phyloP scores from a whole-genome alignment of 2,888 invertebrate genomes.

The Drosophila mimetica region DNA sequence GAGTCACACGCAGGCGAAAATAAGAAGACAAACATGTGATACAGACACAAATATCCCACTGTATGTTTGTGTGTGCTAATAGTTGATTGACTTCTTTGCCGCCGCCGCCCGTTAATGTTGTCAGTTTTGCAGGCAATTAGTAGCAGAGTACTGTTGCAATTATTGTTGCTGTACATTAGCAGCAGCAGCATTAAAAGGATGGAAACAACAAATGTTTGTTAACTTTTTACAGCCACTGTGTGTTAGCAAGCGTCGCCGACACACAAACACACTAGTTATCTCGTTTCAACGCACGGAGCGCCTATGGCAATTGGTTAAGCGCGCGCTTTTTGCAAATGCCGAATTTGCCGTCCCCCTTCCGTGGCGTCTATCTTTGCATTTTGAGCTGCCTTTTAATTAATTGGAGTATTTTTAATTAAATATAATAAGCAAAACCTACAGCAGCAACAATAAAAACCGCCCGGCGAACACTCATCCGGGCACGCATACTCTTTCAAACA shows the following conservation, averaged over 20 bases:
- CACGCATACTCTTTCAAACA: slow-evolving; percentile 26
- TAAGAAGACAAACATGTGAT: slow-evolving; percentile 81
- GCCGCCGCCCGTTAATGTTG: slow-evolving; percentile 49
- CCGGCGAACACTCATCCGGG: slow-evolving; percentile 48
- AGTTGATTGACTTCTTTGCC: slow-evolving; percentile 78
- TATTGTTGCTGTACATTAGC: slow-evolving; percentile 32
- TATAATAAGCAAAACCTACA: slow-evolving; percentile 36
- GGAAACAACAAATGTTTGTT: slow-evolving; percentile 23
- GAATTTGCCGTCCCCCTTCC: slow-evolving; percentile 24
- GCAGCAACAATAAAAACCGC: slow-evolving; percentile 57
- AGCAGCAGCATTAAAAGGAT: slow-evolving; percentile 17
- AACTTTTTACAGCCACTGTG: slow-evolving; percentile 61
- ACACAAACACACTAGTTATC: slow-evolving; percentile 62
- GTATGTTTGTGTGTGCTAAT: slow-evolving; percentile 53
- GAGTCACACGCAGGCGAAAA: slow-evolving; percentile 67
- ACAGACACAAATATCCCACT: slow-evolving; percentile 64
- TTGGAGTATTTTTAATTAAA: slow-evolving; percentile 79
- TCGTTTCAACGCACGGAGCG: slow-evolving; percentile 67
- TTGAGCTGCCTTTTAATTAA: slow-evolving; percentile 66
- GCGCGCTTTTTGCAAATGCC: slow-evolving; percentile 69
- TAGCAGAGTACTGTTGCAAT: slow-evolving; percentile 42
- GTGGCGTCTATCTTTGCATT: slow-evolving; percentile 41
- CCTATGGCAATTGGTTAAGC: slow-evolving; percentile 48
- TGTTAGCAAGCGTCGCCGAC: slow-evolving; percentile 31
- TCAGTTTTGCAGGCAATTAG: slow-evolving; percentile 49